These are phyloP conservation scores for Epsilonema sp. DNA, from an alignment of 2,888 invertebrate genomes.

Conservation along the genomic window DNA sequence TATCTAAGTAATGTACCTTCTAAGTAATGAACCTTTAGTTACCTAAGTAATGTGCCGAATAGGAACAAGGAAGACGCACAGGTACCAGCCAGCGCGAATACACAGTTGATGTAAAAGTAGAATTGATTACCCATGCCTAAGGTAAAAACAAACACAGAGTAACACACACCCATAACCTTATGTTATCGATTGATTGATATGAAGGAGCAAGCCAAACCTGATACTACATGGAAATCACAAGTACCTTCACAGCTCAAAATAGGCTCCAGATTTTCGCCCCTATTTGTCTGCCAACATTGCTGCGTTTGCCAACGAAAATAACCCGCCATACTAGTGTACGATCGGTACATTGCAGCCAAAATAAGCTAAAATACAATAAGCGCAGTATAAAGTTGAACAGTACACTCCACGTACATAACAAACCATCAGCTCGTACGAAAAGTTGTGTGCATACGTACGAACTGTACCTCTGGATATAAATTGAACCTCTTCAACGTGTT, in stretches of 20 bases:
- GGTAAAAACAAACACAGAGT: background rate
- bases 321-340: constrained; percentile 33
- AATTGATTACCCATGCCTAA: constrained; percentile 49
- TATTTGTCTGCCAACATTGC: constrained; percentile 40
- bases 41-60: constrained; percentile 33
- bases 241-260: constrained; percentile 56
- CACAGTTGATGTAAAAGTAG: constrained; percentile 56
- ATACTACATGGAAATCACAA: no score
- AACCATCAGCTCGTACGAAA: no score
- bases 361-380: no score
- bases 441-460: no score
- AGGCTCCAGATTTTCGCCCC: constrained; percentile 43
- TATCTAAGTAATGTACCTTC: no score
- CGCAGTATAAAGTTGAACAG: no score
- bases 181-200: no score
- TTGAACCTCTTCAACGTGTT: constrained; percentile 63
- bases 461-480: constrained; percentile 64
- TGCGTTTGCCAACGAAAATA: constrained; percentile 32
- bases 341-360: constrained; percentile 38
- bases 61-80: constrained; percentile 48
- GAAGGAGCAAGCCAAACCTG: no score
- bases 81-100: constrained; percentile 53
- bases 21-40: background rate
- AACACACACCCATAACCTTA: background rate
- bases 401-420: no score